Percentiles rank a stretch among this genome's conserved stretches.
phyloP scores from a whole-genome alignment of 2,797 vertebrate species.

The Iguana delicatissima region DNA sequence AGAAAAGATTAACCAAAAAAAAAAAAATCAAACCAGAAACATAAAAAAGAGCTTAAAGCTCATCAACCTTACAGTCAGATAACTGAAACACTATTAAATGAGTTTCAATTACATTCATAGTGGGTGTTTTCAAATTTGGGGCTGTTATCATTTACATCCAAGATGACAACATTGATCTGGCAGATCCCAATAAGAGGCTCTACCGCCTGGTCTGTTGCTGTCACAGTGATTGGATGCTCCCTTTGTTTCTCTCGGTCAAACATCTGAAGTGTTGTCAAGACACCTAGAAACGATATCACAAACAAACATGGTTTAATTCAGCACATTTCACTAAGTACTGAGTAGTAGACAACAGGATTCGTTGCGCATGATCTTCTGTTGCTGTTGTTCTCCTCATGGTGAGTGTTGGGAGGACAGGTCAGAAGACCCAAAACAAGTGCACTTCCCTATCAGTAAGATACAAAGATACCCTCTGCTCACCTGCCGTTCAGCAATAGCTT shows the following conservation, averaged over 20 bases:
- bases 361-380: neutral
- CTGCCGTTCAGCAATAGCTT: neutral
- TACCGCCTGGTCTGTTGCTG: conserved; percentile 89
- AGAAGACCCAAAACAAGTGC: neutral
- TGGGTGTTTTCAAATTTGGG: conserved; percentile 92
- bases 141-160: conserved; percentile 93
- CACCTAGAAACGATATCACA: conserved; percentile 77
- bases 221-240: conserved; percentile 90
- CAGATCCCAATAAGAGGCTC: conserved; percentile 92
- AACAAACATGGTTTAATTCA: conserved; percentile 40
- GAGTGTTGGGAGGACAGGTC: neutral
- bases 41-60: conserved; percentile 42
- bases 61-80: conserved; percentile 59
- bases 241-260: conserved; percentile 91
- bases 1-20: neutral
- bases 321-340: neutral
- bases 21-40: neutral
- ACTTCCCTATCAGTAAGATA: neutral
- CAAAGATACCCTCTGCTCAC: neutral
- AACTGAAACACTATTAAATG: conserved; percentile 58
- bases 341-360: neutral
- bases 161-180: conserved; percentile 89
- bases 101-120: conserved; percentile 89
- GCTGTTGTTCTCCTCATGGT: neutral
- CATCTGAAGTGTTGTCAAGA: conserved; percentile 86